Evolutionary conservation across 1,140 invertebrate genomes (phyloP), one percentile per base, ranked within the genome.

Genomic region (Drosophila busckii): DNA sequence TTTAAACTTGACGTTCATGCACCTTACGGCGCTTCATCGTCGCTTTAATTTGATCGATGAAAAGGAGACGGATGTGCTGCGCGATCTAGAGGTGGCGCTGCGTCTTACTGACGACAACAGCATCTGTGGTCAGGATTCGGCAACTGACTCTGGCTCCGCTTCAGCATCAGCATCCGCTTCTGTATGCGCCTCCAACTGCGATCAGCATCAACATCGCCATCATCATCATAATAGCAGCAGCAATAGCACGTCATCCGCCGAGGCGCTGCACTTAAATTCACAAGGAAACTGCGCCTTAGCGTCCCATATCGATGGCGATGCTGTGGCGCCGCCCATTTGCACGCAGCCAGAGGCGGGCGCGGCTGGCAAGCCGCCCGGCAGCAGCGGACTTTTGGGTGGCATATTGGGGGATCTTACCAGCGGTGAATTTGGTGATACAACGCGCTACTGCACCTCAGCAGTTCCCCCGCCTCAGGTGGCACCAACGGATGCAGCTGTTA

Each of bases 1-100:
- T 89, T 92, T 98, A 87, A 98, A 98, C 91, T 94, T 96, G 89
- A 95, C 98, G 50, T 98, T 98, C 90, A 95, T 95, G 88, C 97
- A 99, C 90, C 93, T 99, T 87, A 97, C 95, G 70, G 93, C 94
- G 91, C 90, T 94, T 84, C 92, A 94, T 71, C 83, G 96, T 92
- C 91, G 94, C 91, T 98, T 97, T 90, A 92, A 94, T 88, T 91
- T 98, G 84, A 95, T 98, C 67, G 96, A 98, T 87, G 92, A 95
- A 75, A 97, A 97, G 90, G 97, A 98, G 90, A 96, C 96, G 12
- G 97, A 98, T 88, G 94, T 98, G 63, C 90, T 99, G 70, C 93
- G 94, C 63, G 96, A 95, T 88, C 89, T 95, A 56, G 94, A 94
- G 87, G 89, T 93, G 84, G 94, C 94, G 73, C 89, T 95, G 49